Evolutionary conservation across 2,888 invertebrate species (phyloP), one percentile per base, ranked within the genome.

Genomic region (Notodonta ziczac): DNA sequence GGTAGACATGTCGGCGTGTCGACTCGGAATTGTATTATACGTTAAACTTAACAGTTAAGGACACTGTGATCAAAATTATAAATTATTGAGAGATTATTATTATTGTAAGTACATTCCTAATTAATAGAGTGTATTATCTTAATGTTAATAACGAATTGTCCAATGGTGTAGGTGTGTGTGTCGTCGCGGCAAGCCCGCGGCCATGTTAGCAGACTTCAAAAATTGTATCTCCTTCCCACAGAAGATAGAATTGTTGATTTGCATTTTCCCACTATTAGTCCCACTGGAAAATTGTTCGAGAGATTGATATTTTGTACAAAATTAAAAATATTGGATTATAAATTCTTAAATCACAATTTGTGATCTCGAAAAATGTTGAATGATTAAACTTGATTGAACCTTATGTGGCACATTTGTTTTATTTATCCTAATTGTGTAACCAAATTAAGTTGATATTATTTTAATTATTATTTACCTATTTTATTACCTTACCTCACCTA

Each of bases 51-150:
- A 93, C 91, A 92, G 91, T 92, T 90, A 93, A 92, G 90, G 83
- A 88, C 87, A 91, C 93, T 93, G 93, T 93, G 93, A 93, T 93
- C 91, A 89, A 93, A 93, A 93, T 93, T 93, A 93, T 93, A 91
- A 92, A 93, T 90, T 93, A 93, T 91, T 92, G 91, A 93, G 91
- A 93, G 92, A 93, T 93, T 93, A 91, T 92, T 88, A 90, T 86
- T 82, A 91, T 86, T 89, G 84, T 93, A 93, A 90, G 89, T 90
- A 93, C 92, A 93, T 92, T 93, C 93, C 93, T 92, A 91, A 89
- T 82, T 76, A 85, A 87, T 89, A 91, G 86, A 89, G 88, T 85
- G 88, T 90, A 88, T 88, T 87, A 89, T 88, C 86, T 82, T 88
- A 89, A 89, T 89, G 90, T 90, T 90, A 55, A 87, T 83, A 84